These are phyloP conservation scores for Galaxias olidus DNA, from an alignment of 2,797 vertebrate genomes.

Conservation along the genomic window DNA sequence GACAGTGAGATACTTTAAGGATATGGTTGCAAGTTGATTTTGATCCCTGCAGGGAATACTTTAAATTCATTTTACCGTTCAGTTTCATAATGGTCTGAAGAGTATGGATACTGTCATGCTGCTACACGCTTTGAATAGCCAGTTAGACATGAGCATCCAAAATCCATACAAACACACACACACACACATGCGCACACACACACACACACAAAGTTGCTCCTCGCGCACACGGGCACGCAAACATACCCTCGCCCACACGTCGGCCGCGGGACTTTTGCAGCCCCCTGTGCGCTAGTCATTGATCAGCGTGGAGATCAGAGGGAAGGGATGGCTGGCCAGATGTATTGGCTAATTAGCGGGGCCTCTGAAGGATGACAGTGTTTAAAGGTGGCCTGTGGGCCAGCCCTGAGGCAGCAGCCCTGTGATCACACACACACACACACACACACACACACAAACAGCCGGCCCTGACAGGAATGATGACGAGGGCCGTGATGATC, in stretches of 20 bases:
- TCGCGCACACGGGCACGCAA: conserved; percentile 14
- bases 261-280: conserved; percentile 44
- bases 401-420: neutral
- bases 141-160: neutral
- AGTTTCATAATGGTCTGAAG: conserved; percentile 18
- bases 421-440: no score
- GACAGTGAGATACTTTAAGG: conserved; percentile 31
- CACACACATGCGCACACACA: conserved; percentile 26
- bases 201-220: neutral
- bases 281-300: conserved; percentile 61
- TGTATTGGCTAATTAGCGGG: conserved; percentile 60
- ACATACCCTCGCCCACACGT: neutral
- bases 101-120: neutral
- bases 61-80: conserved; percentile 33
- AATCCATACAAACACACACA: neutral
- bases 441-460: conserved; percentile 32
- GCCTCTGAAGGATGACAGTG: conserved; percentile 63
- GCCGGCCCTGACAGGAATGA: conserved; percentile 48
- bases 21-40: conserved; percentile 14
- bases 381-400: conserved; percentile 59
- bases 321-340: conserved; percentile 43
- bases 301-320: conserved; percentile 67
- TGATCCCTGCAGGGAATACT: conserved; percentile 40
- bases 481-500: conserved; percentile 47
- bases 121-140: conserved; percentile 7